These are phyloP conservation scores for Stegophylla sp. DNA, from an alignment of 2,888 invertebrate genomes.

Conservation along the genomic window DNA sequence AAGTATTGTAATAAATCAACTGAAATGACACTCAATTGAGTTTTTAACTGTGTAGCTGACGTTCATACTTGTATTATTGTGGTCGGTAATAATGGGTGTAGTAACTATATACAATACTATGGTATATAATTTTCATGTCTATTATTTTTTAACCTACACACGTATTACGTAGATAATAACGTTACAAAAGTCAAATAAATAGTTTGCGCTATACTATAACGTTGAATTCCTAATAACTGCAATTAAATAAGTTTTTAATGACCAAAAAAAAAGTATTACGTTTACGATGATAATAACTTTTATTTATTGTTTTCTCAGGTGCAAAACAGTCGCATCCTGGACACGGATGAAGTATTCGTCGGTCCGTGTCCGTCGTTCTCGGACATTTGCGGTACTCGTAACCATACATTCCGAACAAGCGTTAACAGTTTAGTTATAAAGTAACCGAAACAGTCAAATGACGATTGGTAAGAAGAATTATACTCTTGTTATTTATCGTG, in stretches of 20 bases:
- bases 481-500: no score
- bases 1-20: background rate
- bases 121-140: no score
- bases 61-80: no score
- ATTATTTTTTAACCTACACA: no score
- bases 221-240: background rate
- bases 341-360: background rate
- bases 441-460: conserved; percentile 7
- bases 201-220: background rate
- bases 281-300: background rate
- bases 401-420: background rate
- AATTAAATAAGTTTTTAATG: background rate
- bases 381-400: background rate
- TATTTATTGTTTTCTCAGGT: background rate
- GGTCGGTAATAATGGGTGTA: no score
- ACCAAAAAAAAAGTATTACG: background rate
- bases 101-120: no score
- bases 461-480: background rate
- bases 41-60: background rate
- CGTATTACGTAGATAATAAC: no score
- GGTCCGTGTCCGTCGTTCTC: background rate
- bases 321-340: background rate
- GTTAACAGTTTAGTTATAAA: background rate
- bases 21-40: background rate
- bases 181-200: no score